Percentiles rank a stretch among this genome's conserved stretches.
These are phyloP conservation scores for Lasiurus borealis DNA, from an alignment of 2,113 vertebrate genomes.

Conservation along the genomic window DNA sequence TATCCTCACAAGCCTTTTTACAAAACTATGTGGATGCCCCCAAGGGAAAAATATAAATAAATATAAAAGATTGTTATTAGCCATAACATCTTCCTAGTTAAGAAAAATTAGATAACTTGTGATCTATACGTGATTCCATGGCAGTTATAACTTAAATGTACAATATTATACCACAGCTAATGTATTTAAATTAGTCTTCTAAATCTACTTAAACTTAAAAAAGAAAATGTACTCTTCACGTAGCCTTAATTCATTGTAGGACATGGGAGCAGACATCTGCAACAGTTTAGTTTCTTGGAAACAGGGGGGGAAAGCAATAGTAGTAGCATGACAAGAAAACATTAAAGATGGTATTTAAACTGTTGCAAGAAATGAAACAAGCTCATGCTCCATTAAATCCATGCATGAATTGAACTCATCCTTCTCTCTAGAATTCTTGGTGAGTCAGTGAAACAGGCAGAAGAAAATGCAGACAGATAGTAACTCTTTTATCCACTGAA, in stretches of 20 bases:
- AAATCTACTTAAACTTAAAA: conserved; percentile 44
- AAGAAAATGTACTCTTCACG: conserved; percentile 11
- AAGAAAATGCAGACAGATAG: background rate
- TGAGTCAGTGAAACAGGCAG: conserved; percentile 15
- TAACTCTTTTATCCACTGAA: background rate
- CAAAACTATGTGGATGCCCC: background rate
- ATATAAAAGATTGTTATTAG: background rate
- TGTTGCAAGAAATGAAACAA: conserved; percentile 57
- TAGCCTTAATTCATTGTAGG: conserved; percentile 16
- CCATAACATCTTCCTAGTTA: background rate
- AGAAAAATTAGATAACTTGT: conserved; percentile 1
- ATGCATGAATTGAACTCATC: conserved; percentile 41
- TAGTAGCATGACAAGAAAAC: conserved; percentile 47
- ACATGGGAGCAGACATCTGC: background rate
- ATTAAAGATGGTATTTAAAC: conserved; percentile 70
- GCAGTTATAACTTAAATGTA: conserved; percentile 52
- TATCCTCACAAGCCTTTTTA: background rate
- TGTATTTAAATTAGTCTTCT: conserved; percentile 37
- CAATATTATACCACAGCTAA: conserved; percentile 10
- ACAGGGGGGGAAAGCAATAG: conserved; percentile 20
- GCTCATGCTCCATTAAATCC: conserved; percentile 66
- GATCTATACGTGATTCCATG: conserved; percentile 26
- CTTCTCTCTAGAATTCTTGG: conserved; percentile 26
- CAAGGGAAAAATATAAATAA: background rate
- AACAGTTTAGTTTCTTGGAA: conserved; percentile 49